Base-by-base conservation (phyloP, 2,888 invertebrate genomes). In the Lasioglossum villosulum region DNA sequence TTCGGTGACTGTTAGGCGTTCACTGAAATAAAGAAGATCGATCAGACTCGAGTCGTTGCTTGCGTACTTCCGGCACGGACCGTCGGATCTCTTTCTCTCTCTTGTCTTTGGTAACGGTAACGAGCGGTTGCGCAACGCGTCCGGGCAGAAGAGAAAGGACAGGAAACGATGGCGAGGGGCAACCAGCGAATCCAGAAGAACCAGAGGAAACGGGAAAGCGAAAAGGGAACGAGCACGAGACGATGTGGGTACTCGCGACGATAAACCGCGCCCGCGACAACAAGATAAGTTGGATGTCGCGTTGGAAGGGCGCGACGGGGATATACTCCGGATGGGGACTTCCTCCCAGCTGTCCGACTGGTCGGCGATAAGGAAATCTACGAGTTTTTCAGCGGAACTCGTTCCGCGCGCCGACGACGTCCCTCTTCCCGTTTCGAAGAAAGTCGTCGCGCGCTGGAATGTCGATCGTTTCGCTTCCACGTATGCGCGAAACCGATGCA, bases 1-100 rank as follows among this genome's bases (percentile, higher is more conserved):
- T 96, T 98, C 97, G 94, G 97, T 96, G 94, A 98, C 98, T 95
- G 97, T 97, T 96, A 99, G 97, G 96, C 99, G 97, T 95, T 97
- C 97, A 95, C 99, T 99, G 96, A 19, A 96, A 63, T 6, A 63
- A 63, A 63, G 63, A 34, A 63, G 63, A 63, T 75, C 74, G 86
- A 83, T 85, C 84, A 52, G 68, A 72, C 48, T 5, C 14, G 4
- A 45, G 80, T 80, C 42, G 71, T 34, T 27, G 56, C 12, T n/a
- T 30, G 68, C 68, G 73, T 16, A 52, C 80, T 90, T 90, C 82
- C 84, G 87, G 85, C 87, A 83, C 73, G n/a, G 74, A 63, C 39
- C 56, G 71, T 88, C 78, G 84, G 80, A 80, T 84, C 75, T 77
- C 56, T n/a, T 12, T 52, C 52, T 27, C 14, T 59, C n/a, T 16